Conservation (phyloP, 2,797 vertebrate species). For the Anas flavirostris region DNA sequence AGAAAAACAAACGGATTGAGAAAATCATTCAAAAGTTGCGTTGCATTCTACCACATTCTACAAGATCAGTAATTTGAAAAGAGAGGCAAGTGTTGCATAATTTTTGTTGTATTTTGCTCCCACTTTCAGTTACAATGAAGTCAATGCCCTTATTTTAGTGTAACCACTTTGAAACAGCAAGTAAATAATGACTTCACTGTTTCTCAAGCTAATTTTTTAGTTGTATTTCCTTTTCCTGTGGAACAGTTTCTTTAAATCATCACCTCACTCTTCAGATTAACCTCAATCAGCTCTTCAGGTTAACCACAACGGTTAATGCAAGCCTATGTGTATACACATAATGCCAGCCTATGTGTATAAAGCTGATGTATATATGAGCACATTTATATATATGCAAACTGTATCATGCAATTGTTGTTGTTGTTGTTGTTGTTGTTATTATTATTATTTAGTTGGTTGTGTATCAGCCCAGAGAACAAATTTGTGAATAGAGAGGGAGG, state of each 20-base stretch:
- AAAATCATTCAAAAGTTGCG: background rate
- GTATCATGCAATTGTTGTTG: background rate
- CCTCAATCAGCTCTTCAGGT: background rate
- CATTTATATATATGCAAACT: background rate
- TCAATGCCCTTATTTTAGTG: background rate
- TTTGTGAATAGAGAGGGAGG: background rate
- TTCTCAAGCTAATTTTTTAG: background rate
- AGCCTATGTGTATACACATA: background rate
- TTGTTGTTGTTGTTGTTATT: background rate
- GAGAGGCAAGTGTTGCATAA: background rate
- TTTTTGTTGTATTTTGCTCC: background rate
- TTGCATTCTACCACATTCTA: background rate
- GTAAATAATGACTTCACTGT: background rate
- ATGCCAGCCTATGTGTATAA: background rate
- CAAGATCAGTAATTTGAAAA: constrained; percentile 3
- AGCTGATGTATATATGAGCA: background rate
- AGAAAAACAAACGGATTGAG: background rate
- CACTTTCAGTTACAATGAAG: background rate
- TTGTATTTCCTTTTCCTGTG: background rate
- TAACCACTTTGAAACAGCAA: background rate
- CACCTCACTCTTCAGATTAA: background rate
- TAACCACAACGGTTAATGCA: background rate
- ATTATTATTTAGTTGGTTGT: too few species aligned
- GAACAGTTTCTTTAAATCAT: background rate
- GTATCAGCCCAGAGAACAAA: background rate